Base-by-base conservation (phyloP, 2,113 vertebrate genomes). In the Pseudorhombus dupliciocellatus region DNA sequence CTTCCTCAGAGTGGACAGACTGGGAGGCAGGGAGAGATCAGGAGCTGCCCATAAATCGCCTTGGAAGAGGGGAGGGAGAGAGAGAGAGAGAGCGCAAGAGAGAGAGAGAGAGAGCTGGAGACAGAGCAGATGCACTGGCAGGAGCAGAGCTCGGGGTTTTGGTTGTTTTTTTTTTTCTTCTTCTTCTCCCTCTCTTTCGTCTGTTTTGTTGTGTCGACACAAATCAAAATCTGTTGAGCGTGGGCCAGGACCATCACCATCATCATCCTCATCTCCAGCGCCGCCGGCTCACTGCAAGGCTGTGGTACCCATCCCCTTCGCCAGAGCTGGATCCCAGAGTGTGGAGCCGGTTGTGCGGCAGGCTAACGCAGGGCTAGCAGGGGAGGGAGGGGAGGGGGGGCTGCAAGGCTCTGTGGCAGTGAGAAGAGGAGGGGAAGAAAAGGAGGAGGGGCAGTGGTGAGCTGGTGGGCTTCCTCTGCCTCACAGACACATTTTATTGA, bases 401-500 rank as follows among this genome's bases (percentile, higher is more conserved):
- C 79, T 77, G 83, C 79, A 51, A 69, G 58, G 83, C 73, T 79
- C 81, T 60, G 84, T 80, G 81, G 79, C 78, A 66, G 63, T 64
- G n/a, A 78, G 77, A 65, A 75, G 76, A 89, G 72, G 73, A 84
- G 74, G 75, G 56, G 37, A 31, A 34, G 34, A 74, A 80, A 81
- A 48, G 60, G 84, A 87, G 88, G 90, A 89, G 89, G 87, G 81
- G 89, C 84, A 54, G 81, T 77, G 79, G 75, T 76, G 90, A 86
- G 86, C 87, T 87, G 86, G 86, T 88, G 84, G 79, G 88, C 85
- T 91, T 90, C 83, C 86, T 89, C 85, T 89, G 79, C 89, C 82
- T 86, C 84, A 81, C 89, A 85, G 88, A 88, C 89, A 84, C 90
- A 90, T 91, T 88, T 88, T 90, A 91, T 89, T 88, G 90, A 91